Conservation (phyloP, 2,888 invertebrate species). For the Terebella lapidaria region DNA sequence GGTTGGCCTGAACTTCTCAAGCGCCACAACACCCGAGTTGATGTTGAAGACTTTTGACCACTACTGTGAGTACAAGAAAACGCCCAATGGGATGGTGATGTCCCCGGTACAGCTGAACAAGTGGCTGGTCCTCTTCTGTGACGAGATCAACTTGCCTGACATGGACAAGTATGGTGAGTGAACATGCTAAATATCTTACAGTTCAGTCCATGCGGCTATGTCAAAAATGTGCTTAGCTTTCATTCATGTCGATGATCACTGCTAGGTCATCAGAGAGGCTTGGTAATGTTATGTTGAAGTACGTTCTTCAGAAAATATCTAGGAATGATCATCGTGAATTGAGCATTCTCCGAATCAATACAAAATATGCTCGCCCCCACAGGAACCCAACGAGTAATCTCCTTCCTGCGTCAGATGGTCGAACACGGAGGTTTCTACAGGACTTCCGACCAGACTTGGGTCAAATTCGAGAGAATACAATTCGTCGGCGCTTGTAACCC, state of each 20-base stretch:
- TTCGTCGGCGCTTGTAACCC: conserved; percentile 99
- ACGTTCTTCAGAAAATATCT: no score
- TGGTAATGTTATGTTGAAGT: no score
- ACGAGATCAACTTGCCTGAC: conserved; percentile 99
- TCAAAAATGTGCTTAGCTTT: no score
- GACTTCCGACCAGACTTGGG: conserved; percentile 84
- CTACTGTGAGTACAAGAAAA: conserved; percentile 98
- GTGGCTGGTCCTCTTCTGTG: conserved; percentile 98
- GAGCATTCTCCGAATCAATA: no score
- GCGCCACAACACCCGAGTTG: conserved; percentile 96
- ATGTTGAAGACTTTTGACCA: conserved; percentile 98
- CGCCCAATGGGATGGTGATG: conserved; percentile 93
- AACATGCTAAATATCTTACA: no score
- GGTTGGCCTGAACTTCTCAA: conserved; percentile 98
- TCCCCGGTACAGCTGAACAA: conserved; percentile 91
- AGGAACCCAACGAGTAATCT: conserved; percentile 88
- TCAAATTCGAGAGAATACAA: conserved; percentile 93
- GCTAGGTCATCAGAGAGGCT: no score
- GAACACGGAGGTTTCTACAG: conserved; percentile 73
- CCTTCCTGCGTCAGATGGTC: conserved; percentile 93
- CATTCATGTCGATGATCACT: no score
- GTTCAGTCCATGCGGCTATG: no score
- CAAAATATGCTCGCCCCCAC: no score
- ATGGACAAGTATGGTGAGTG: conserved; percentile 92
- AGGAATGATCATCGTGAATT: no score